A percentile compares a stretch with the other conserved stretches of the same genome.
phyloP scores from a whole-genome alignment of 2,888 invertebrate genomes.

The Malacosoma neustria region DNA sequence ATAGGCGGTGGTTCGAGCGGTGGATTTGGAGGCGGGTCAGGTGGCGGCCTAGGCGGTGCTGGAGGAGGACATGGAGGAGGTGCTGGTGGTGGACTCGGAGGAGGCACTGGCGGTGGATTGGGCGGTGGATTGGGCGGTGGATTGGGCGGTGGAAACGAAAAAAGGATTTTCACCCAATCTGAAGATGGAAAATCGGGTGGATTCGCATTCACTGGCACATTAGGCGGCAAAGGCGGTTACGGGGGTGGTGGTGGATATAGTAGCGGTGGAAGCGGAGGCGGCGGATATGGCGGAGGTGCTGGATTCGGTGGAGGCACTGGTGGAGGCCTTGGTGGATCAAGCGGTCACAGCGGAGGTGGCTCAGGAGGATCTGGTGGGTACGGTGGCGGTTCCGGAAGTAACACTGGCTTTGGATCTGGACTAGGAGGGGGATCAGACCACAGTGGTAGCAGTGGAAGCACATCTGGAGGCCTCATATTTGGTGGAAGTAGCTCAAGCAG shows the following conservation, averaged over 20 bases:
- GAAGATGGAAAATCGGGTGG: constrained; percentile 62
- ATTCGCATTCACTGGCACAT: constrained; percentile 52
- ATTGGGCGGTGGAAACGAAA: constrained; percentile 28
- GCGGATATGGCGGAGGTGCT: constrained; percentile 13
- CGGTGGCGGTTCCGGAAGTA: constrained; percentile 23
- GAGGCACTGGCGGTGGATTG: constrained; percentile 14
- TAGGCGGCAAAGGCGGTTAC: constrained; percentile 49
- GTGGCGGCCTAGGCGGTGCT: constrained; percentile 6
- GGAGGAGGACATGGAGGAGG: constrained; percentile 7
- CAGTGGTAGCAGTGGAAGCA: constrained; percentile 19
- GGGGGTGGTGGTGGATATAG: constrained; percentile 55
- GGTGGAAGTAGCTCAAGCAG: constrained; percentile 12
- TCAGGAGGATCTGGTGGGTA: constrained; percentile 7
- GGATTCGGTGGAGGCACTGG: constrained; percentile 11
- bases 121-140: constrained; percentile 18
- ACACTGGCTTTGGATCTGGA: constrained; percentile 19
- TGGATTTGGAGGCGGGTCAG: constrained; percentile 13
- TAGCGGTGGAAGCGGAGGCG: constrained; percentile 40
- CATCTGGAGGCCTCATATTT: constrained; percentile 17
- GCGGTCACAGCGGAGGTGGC: constrained; percentile 3
- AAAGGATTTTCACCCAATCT: constrained; percentile 47
- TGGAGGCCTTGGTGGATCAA: constrained; percentile 7
- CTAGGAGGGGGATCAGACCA: constrained; percentile 18
- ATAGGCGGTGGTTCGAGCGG: constrained; percentile 1
- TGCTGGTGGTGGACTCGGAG: constrained; percentile 1